Evolutionary conservation across 1,140 invertebrate species (phyloP), one percentile per base, ranked within the genome.

Genomic region (Tetragonula clypearis): DNA sequence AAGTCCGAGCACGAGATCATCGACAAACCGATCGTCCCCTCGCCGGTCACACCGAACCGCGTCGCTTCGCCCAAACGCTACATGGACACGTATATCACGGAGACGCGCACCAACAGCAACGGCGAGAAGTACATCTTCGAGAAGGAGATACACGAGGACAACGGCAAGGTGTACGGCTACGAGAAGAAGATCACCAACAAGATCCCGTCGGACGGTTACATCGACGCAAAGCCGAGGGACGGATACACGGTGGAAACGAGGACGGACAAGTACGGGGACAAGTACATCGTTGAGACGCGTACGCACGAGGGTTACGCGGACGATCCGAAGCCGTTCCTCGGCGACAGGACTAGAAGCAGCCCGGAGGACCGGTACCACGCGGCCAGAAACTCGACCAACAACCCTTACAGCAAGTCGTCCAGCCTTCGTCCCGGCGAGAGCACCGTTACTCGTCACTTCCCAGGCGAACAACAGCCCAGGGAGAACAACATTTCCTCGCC

Each of bases 231-330:
- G 41, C 92, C 92, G 0, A 86, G 86, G 26, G 95, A 96, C 58
- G 95, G 95, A 2, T 96, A 96, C 69, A 94, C 95, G 12, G 89
- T 96, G 1, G 96, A 96, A 84, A 96, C 95, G 0, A 95, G 93
- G n/a, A 93, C 93, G 11, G 95, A 96, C 86, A 94, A 95, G 49
- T 93, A 95, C 75, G 95, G 93, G 86, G 95, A 95, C 92, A 95
- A 93, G 90, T 96, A 95, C 83, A 96, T 95, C 86, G 96, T 94
- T 23, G 96, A 95, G 92, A 96, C 95, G 21, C 92, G 94, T 9
- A 93, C 93, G 11, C 93, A 94, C 75, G 89, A 92, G 30, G 90
- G 92, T 35, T 94, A 93, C 55, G 76, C 88, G 14, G 91, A 92
- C 75, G 87, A 93, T 53, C 91, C 92, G n/a, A 94, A 94, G n/a